Evolutionary conservation across 1,140 invertebrate species (phyloP).

Genomic region (Orchestia grillus): DNA sequence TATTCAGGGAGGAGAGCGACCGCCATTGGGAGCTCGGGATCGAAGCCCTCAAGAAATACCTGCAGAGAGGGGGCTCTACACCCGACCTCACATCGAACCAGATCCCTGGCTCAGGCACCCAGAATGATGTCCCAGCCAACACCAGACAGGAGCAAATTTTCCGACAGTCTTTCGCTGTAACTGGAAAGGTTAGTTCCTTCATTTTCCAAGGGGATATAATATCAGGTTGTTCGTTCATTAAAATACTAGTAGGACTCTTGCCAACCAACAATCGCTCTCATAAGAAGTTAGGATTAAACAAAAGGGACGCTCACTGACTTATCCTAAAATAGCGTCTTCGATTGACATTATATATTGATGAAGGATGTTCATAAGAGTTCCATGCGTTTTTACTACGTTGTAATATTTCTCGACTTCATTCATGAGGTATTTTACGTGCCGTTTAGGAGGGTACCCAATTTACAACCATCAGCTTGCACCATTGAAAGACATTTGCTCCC

Average conservation of each 20-base stretch:
- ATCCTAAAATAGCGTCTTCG: too few relatives aligned
- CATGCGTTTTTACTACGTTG: too few relatives aligned
- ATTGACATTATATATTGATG: background rate
- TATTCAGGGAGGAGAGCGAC: slow-evolving; percentile 59
- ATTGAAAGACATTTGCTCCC: too few relatives aligned
- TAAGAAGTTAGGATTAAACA: too few relatives aligned
- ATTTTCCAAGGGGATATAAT: background rate
- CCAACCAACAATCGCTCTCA: too few relatives aligned
- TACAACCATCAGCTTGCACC: too few relatives aligned
- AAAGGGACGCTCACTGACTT: too few relatives aligned
- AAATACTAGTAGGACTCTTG: background rate
- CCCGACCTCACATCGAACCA: slow-evolving; percentile 30
- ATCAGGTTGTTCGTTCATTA: background rate
- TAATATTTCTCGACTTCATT: too few relatives aligned
- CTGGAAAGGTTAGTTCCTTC: slow-evolving; percentile 3
- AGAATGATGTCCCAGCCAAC: background rate
- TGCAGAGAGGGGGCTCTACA: slow-evolving; percentile 57
- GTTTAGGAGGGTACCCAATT: too few relatives aligned
- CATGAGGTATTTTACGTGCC: too few relatives aligned
- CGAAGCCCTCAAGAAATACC: slow-evolving; percentile 60
- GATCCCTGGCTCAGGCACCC: background rate
- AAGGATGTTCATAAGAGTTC: background rate
- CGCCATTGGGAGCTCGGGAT: slow-evolving; percentile 63
- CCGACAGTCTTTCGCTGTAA: background rate
- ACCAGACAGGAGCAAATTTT: background rate